Conservation (phyloP, 2,113 vertebrate genomes). For the Paedocypris sp. region DNA sequence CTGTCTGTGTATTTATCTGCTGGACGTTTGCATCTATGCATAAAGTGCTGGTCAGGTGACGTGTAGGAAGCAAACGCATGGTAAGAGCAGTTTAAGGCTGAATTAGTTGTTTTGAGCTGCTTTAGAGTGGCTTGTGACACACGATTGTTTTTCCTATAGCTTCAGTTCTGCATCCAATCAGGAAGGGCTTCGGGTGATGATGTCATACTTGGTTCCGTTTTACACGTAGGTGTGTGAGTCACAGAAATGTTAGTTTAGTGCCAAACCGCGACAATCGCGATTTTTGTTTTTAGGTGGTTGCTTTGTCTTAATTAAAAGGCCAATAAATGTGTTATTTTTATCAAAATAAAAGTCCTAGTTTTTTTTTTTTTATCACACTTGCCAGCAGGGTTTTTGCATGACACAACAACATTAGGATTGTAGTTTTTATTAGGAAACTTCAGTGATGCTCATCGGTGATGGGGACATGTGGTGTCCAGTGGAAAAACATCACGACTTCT, state of each 20-base stretch:
- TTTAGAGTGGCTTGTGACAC: background rate
- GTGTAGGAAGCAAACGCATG: background rate
- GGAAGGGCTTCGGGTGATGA: constrained; percentile 5
- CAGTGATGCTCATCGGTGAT: no score
- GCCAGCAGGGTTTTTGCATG: no score
- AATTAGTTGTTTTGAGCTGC: constrained; percentile 5
- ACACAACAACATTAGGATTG: no score
- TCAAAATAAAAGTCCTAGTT: constrained; percentile 26
- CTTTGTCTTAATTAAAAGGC: constrained; percentile 51
- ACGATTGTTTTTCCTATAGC: no score
- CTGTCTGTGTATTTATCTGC: constrained; percentile 20
- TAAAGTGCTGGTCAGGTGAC: background rate
- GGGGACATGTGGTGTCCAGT: no score
- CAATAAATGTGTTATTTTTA: constrained; percentile 78
- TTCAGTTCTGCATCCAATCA: background rate
- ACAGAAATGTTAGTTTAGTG: constrained; percentile 62
- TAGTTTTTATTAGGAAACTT: no score
- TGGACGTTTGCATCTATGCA: constrained; percentile 36
- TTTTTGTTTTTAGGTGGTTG: constrained; percentile 62
- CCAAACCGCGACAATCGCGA: constrained; percentile 53
- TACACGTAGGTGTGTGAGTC: constrained; percentile 29
- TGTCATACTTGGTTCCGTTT: constrained; percentile 41
- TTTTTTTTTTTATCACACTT: background rate
- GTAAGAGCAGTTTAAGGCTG: background rate
- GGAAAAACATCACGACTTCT: no score